Evolutionary conservation across 2,888 invertebrate genomes (phyloP).

Genomic region (Caenorhabditis angaria): DNA sequence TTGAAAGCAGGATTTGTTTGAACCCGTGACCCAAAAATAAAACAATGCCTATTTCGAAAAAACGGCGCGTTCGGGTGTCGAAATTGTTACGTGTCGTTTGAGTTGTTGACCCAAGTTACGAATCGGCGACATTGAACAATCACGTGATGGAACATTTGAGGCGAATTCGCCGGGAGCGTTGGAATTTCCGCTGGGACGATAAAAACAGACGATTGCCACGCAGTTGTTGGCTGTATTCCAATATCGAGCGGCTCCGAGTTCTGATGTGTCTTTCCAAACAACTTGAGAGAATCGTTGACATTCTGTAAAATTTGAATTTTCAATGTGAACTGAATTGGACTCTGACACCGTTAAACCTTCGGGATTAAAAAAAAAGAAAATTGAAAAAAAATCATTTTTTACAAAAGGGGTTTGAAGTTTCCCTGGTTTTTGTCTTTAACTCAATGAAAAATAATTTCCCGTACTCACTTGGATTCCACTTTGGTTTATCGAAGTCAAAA

Average conservation of each 20-base stretch:
- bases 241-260: constrained; percentile 57
- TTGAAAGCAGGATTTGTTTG: background rate
- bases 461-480: constrained; percentile 66
- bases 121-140: constrained; percentile 62
- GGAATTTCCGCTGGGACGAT: constrained; percentile 69
- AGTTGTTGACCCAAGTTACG: constrained; percentile 58
- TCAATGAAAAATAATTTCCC: background rate
- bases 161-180: constrained; percentile 71
- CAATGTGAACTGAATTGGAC: too few species aligned
- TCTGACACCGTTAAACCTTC: background rate
- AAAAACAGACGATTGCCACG: constrained; percentile 71
- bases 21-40: background rate
- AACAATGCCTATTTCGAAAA: constrained; percentile 18
- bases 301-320: constrained; percentile 52
- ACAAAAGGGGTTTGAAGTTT: too few species aligned
- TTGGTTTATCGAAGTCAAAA: constrained; percentile 68
- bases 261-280: constrained; percentile 67
- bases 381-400: too few species aligned
- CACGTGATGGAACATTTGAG: constrained; percentile 61
- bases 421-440: too few species aligned
- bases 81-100: constrained; percentile 63
- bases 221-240: constrained; percentile 70
- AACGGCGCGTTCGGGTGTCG: constrained; percentile 38
- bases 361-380: background rate
- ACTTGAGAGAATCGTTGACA: constrained; percentile 71